phyloP scores from a whole-genome alignment of 2,113 vertebrate genomes.

The Gymnorhina tibicen region DNA sequence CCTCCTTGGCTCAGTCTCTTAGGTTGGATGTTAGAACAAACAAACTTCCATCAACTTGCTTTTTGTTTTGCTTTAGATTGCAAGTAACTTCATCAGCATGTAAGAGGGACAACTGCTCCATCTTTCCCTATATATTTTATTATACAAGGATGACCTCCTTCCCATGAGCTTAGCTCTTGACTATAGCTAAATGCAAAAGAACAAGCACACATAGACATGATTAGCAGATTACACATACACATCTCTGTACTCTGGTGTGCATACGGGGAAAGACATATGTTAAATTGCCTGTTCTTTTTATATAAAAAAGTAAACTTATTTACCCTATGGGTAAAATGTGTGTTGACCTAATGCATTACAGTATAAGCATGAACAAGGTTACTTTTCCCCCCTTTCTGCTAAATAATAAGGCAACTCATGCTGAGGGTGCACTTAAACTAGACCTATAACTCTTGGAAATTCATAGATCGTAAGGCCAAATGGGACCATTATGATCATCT shows the following conservation, averaged over 20 bases:
- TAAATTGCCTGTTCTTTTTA: background rate
- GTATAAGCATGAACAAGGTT: background rate
- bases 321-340: background rate
- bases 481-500: slow-evolving; percentile 52
- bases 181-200: background rate
- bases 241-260: background rate
- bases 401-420: slow-evolving; percentile 59
- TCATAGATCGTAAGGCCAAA: slow-evolving; percentile 53
- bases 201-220: background rate
- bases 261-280: background rate
- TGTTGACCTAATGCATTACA: background rate
- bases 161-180: background rate
- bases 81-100: slow-evolving; percentile 8
- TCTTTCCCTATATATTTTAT: background rate
- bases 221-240: background rate
- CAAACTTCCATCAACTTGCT: background rate
- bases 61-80: slow-evolving; percentile 37
- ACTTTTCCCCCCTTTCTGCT: slow-evolving; percentile 26
- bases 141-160: background rate
- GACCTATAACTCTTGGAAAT: slow-evolving; percentile 54
- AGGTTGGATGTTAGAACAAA: slow-evolving; percentile 1
- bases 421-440: slow-evolving; percentile 50
- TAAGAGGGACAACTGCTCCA: background rate
- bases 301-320: background rate
- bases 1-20: slow-evolving; percentile 3